Evolutionary conservation across 2,113 vertebrate genomes (phyloP).

Genomic region (Mohoua ochrocephala): DNA sequence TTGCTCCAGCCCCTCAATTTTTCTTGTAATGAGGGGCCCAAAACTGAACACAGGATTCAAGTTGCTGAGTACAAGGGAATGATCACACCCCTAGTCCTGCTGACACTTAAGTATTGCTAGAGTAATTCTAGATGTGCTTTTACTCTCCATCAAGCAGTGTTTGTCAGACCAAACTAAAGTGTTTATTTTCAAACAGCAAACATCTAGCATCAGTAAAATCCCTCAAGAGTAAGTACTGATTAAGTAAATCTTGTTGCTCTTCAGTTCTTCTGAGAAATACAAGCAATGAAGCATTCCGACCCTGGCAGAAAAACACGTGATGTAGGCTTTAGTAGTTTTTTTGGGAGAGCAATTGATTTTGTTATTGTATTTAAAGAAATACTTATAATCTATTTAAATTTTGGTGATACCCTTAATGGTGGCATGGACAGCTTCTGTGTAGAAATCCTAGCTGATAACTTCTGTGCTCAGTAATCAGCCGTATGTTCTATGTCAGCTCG

Average conservation of each 20-base stretch:
- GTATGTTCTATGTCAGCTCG: neutral
- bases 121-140: neutral
- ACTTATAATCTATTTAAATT: neutral
- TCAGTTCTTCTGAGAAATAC: constrained; percentile 41
- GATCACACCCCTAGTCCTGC: neutral
- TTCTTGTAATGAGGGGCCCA: neutral
- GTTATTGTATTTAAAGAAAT: neutral
- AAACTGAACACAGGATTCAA: neutral
- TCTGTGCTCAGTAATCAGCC: constrained; percentile 13
- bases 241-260: constrained; percentile 44
- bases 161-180: neutral
- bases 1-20: neutral
- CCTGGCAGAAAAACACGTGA: neutral
- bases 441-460: neutral
- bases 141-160: neutral
- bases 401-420: neutral
- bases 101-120: neutral
- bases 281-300: neutral
- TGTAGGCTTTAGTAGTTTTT: neutral
- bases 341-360: neutral
- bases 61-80: accelerated
- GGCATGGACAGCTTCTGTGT: neutral
- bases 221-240: neutral
- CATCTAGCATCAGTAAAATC: neutral
- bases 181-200: neutral